phyloP scores from a whole-genome alignment of 2,113 vertebrate species.

The Anguilla rostrata region DNA sequence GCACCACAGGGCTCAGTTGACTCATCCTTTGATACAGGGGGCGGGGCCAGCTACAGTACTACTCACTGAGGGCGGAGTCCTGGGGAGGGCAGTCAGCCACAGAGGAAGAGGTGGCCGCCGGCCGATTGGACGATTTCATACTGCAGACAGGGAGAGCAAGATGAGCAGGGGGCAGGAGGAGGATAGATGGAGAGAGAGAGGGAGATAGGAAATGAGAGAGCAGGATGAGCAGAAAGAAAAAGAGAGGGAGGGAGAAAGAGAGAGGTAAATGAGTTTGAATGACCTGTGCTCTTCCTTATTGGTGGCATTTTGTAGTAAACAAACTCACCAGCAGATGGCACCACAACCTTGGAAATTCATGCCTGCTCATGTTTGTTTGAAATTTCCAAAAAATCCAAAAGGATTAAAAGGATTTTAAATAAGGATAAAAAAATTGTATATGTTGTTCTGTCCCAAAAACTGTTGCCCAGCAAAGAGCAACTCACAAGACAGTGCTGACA shows the following conservation, averaged over 20 bases:
- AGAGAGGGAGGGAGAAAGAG: no score
- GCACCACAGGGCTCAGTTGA: no score
- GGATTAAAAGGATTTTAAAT: not conserved
- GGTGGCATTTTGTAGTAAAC: not conserved
- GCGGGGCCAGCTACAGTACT: not conserved
- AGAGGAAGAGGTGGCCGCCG: constrained; percentile 8
- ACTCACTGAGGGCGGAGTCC: not conserved
- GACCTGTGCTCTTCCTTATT: not conserved
- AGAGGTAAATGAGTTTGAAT: no score
- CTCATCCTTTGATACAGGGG: no score
- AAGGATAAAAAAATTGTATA: no score
- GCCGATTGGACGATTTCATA: constrained; percentile 36
- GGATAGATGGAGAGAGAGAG: no score
- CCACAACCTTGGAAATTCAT: not conserved
- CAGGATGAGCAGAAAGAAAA: no score
- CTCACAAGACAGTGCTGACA: no score
- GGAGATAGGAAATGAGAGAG: no score
- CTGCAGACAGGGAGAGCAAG: constrained; percentile 22
- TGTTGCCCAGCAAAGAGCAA: no score
- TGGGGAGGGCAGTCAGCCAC: not conserved
- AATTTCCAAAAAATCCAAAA: not conserved
- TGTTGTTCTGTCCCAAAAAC: no score
- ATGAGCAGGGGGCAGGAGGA: no score
- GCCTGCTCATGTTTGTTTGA: not conserved
- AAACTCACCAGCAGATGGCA: constrained; percentile 27